Percentiles rank a stretch among this genome's conserved stretches.
Conservation (phyloP, 92 coral and sea anemone species). For the Heteractis magnifica region DNA sequence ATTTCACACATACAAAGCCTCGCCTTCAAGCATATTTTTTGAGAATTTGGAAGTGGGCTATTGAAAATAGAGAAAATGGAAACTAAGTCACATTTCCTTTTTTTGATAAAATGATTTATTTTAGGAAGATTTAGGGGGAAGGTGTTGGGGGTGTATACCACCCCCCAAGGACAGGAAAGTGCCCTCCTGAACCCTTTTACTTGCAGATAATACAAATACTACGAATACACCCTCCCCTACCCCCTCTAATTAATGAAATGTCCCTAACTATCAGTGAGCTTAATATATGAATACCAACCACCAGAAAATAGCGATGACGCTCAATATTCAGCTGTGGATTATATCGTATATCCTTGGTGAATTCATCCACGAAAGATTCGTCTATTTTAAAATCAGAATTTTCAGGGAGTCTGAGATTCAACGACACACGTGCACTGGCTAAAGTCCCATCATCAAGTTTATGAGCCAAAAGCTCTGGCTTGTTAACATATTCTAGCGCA, state of each 20-base stretch:
- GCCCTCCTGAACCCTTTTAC: no score
- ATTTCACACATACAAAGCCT: no score
- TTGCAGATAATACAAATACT: neutral
- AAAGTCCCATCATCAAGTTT: conserved; percentile 10
- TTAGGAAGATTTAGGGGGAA: no score
- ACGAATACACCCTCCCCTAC: neutral
- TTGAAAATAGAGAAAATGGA: no score
- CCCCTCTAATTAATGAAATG: no score
- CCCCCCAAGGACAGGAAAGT: no score
- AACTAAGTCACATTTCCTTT: no score
- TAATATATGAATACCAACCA: neutral
- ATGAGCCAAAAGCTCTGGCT: neutral
- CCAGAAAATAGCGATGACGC: conserved; percentile 32
- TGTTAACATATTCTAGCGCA: conserved; percentile 42
- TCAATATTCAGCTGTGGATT: conserved; percentile 44
- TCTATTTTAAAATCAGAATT: conserved; percentile 14
- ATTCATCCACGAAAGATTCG: conserved; percentile 23
- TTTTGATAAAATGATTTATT: no score
- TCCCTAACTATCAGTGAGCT: no score
- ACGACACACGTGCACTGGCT: conserved; percentile 30
- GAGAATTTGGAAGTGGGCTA: no score
- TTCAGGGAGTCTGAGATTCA: conserved; percentile 25
- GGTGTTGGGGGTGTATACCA: no score
- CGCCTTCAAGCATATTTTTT: no score
- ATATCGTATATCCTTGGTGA: conserved; percentile 32